Conservation (phyloP, 2,797 vertebrate species). For the Takifugu ocellatus region DNA sequence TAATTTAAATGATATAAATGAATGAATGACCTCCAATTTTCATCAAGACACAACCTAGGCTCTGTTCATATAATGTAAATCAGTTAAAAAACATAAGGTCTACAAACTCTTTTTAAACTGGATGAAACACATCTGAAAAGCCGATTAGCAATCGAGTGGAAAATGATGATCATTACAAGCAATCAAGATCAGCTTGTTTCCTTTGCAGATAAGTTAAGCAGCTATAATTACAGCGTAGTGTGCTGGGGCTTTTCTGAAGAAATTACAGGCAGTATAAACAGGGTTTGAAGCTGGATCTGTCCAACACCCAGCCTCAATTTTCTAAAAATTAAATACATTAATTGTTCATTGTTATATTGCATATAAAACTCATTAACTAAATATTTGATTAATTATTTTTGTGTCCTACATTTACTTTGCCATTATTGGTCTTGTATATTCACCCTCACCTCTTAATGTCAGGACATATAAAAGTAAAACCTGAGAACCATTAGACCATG, state of each 20-base stretch:
- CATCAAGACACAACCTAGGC: too few relatives aligned
- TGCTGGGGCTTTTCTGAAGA: slow-evolving; percentile 46
- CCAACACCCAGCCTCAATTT: slow-evolving; percentile 25
- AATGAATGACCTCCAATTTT: too few relatives aligned
- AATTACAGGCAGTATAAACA: slow-evolving; percentile 42
- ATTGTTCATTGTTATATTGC: slow-evolving; percentile 6
- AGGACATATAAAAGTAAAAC: too few relatives aligned
- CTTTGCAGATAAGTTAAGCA: slow-evolving; percentile 60
- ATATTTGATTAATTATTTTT: too few relatives aligned
- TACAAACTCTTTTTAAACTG: slow-evolving; percentile 12
- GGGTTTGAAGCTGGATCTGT: slow-evolving; percentile 40
- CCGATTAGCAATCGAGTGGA: slow-evolving; percentile 70
- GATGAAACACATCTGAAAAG: slow-evolving; percentile 59
- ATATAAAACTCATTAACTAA: too few relatives aligned
- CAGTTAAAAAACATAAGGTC: slow-evolving; percentile 25
- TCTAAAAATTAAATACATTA: too few relatives aligned
- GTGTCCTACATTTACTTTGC: too few relatives aligned
- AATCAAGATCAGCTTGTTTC: slow-evolving; percentile 67
- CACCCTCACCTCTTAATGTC: too few relatives aligned
- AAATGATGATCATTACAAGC: slow-evolving; percentile 74
- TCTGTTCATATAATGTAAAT: slow-evolving; percentile 8
- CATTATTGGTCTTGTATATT: too few relatives aligned
- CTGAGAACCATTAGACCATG: too few relatives aligned
- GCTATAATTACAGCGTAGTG: slow-evolving; percentile 62
- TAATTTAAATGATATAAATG: too few relatives aligned